Evolutionary conservation across 2,888 invertebrate genomes (phyloP).

Genomic region (Agelastica alni): DNA sequence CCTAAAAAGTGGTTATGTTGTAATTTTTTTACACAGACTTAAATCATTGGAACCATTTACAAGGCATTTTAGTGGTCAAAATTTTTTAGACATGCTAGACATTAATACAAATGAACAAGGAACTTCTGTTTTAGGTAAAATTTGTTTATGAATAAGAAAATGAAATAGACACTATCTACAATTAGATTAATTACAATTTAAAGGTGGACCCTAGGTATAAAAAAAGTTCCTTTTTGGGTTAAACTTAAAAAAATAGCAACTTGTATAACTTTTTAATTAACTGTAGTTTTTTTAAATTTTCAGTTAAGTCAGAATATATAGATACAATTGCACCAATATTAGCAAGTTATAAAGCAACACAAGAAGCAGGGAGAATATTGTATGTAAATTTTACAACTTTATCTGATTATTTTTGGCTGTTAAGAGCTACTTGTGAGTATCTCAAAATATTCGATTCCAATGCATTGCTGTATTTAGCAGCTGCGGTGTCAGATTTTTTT

Average conservation of each 20-base stretch:
- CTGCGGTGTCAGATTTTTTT: constrained; percentile 99
- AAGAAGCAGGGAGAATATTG: constrained; percentile 72
- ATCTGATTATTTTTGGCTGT: constrained; percentile 89
- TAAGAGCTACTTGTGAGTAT: constrained; percentile 80
- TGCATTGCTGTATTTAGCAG: constrained; percentile 91
- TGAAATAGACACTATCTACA: too few species aligned
- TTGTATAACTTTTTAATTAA: too few species aligned
- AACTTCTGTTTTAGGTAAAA: constrained; percentile 69
- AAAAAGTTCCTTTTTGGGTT: too few species aligned
- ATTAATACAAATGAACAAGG: constrained; percentile 67
- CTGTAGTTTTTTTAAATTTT: too few species aligned
- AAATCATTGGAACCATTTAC: constrained; percentile 92
- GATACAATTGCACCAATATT: constrained; percentile 74
- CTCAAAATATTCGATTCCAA: constrained; percentile 68
- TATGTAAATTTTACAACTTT: constrained; percentile 83
- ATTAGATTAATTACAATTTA: too few species aligned
- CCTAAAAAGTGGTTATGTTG: constrained; percentile 82
- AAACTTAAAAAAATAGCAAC: too few species aligned
- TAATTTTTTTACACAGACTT: constrained; percentile 90
- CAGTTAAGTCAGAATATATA: constrained; percentile 74
- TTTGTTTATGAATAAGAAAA: too few species aligned
- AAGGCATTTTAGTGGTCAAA: constrained; percentile 80
- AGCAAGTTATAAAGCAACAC: constrained; percentile 79
- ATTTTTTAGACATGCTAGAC: constrained; percentile 79
- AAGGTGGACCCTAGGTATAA: too few species aligned